Conservation (phyloP, 2,113 vertebrate species). For the Meles meles region DNA sequence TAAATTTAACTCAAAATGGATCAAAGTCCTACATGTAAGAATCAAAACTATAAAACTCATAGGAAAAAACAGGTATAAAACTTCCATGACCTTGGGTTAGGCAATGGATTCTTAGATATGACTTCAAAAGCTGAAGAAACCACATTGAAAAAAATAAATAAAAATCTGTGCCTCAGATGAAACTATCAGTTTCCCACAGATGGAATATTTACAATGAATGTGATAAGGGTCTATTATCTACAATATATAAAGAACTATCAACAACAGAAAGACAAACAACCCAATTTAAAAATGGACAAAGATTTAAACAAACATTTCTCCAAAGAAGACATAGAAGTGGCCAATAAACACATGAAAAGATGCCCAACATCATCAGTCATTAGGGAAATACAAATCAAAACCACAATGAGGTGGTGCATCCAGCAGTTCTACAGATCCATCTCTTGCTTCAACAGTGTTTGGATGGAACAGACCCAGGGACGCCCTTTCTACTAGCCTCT, state of each 20-base stretch:
- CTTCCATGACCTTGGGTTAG: neutral
- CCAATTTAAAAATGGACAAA: neutral
- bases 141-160: neutral
- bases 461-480: neutral
- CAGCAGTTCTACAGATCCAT: neutral
- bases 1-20: neutral
- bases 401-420: neutral
- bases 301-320: neutral
- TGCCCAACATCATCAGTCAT: neutral
- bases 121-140: neutral
- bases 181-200: neutral
- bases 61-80: neutral
- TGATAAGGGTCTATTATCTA: neutral
- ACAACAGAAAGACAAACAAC: neutral
- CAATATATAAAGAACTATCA: neutral
- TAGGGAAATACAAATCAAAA: slow-evolving; percentile 35
- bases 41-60: neutral
- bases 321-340: neutral
- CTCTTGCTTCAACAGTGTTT: neutral
- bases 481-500: neutral
- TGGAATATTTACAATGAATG: neutral
- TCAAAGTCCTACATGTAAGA: neutral
- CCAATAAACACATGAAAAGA: neutral
- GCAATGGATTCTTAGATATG: neutral
- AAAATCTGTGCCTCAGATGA: slow-evolving; percentile 14